Percentiles rank a stretch among this genome's conserved stretches.
Evolutionary conservation across 2,888 invertebrate species (phyloP).

Genomic region (Tipula vernalis): DNA sequence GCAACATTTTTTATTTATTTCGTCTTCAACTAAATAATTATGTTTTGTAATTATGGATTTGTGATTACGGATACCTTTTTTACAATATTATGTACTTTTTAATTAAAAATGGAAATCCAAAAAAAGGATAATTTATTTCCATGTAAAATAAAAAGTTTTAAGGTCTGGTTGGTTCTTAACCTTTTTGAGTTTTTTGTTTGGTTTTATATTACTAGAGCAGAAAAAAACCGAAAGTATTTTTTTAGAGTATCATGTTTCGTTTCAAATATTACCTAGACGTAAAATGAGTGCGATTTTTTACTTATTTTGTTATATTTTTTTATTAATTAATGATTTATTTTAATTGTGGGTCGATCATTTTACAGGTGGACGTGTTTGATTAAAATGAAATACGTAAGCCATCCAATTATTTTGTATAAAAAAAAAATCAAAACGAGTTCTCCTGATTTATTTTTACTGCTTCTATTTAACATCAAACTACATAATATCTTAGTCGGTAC

Average conservation of each 20-base stretch:
- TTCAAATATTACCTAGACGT: not conserved
- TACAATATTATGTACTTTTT: not conserved
- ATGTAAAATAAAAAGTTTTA: not conserved
- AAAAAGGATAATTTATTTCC: not conserved
- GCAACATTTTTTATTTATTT: not conserved
- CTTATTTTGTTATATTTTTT: not conserved
- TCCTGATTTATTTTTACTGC: no score
- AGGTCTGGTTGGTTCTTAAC: not conserved
- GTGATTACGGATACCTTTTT: not conserved
- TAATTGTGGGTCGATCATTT: not conserved
- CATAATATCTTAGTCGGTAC: not conserved
- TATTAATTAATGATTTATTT: not conserved
- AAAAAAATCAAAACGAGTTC: no score
- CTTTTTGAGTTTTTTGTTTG: not conserved
- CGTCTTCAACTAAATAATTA: not conserved
- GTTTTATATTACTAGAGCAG: not conserved
- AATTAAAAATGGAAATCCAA: not conserved
- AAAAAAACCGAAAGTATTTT: not conserved
- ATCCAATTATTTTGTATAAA: no score
- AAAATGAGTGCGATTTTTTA: not conserved
- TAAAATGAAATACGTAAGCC: no score
- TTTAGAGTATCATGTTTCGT: not conserved
- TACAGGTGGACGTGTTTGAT: not conserved
- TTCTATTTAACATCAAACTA: no score
- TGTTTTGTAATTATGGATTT: not conserved